Evolutionary conservation across 2,113 vertebrate species (phyloP), one percentile per base, ranked within the genome.

Genomic region (Triplophysa siluroides): DNA sequence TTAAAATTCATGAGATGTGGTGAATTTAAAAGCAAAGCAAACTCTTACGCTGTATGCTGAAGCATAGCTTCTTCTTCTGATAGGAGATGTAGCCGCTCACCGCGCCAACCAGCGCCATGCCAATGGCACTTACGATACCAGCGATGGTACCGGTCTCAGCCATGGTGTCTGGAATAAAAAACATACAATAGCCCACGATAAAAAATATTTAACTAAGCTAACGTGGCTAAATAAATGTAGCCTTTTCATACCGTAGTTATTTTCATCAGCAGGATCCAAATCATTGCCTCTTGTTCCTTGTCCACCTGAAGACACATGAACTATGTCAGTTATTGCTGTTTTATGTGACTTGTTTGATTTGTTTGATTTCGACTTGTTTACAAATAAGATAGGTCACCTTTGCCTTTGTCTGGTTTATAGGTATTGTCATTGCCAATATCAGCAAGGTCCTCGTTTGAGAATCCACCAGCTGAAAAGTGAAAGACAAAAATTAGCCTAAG

Each of bases 11-110:
- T 50, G 24, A n/a, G 6, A 58, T 21, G 64, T 11, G n/a, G 13
- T 33, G 43, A 7, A 33, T 29, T 43, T 19, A 26, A n/a, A 12
- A 63, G 19, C 8, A 23, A 60, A 47, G 12, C 23, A 21, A 58
- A n/a, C 4, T 29, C 93, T 93, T 92, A 98, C 97, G 95, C 68
- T 98, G 97, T 83, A 98, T 93, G 83, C 95, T 90, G 88, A 98
- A 99, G 91, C 97, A 99, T 52, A 98, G 91, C 87, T 98, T 97
- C 93, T 98, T 98, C 90, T 99, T 96, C 92, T 99, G 97, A 89
- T 98, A 99, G 72, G 96, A 96, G 87, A 99, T 96, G 87, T 98
- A 98, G 90, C 97, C 96, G 92, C 88, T 92, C 61, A 99, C 86
- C 0, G 95, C 96, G 0, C 96, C 96, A 0, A 98, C 88, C 60